Evolutionary conservation across 1,140 invertebrate genomes (phyloP).

Genomic region (Mamestra configurata): DNA sequence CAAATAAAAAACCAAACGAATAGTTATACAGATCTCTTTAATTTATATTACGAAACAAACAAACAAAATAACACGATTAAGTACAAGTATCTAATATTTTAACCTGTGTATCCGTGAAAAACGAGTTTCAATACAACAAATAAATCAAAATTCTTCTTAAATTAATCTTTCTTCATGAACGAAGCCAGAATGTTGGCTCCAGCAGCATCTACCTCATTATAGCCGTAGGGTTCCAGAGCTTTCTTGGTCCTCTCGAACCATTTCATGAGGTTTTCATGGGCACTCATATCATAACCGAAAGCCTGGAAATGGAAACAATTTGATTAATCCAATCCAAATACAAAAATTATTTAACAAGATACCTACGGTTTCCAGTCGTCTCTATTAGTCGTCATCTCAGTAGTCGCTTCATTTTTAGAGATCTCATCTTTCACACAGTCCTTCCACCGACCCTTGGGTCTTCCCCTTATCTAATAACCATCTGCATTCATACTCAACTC

Average conservation of each 20-base stretch:
- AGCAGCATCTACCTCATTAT: conserved; percentile 90
- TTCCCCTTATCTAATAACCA: too few relatives aligned
- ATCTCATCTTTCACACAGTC: too few relatives aligned
- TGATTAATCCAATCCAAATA: too few relatives aligned
- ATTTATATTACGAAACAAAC: not conserved
- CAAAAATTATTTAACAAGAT: too few relatives aligned
- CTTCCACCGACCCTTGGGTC: too few relatives aligned
- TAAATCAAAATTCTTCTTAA: not conserved
- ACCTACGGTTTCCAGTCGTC: too few relatives aligned
- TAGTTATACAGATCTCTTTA: not conserved
- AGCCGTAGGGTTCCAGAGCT: conserved; percentile 90
- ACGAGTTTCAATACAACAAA: not conserved
- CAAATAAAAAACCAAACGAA: not conserved
- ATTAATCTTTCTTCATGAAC: conserved; percentile 76
- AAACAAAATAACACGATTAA: not conserved
- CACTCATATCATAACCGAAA: conserved; percentile 90
- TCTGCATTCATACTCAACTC: too few relatives aligned
- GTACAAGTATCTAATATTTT: not conserved
- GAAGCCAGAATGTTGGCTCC: conserved; percentile 81
- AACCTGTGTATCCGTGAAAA: conserved; percentile 16
- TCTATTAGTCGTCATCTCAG: too few relatives aligned
- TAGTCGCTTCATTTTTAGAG: not conserved
- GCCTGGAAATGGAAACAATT: conserved; percentile 86
- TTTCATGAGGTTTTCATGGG: conserved; percentile 90
- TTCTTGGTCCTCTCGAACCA: conserved; percentile 92